Base-by-base conservation (phyloP, 1,140 invertebrate species). In the Ptiloglossa arizonensis region DNA sequence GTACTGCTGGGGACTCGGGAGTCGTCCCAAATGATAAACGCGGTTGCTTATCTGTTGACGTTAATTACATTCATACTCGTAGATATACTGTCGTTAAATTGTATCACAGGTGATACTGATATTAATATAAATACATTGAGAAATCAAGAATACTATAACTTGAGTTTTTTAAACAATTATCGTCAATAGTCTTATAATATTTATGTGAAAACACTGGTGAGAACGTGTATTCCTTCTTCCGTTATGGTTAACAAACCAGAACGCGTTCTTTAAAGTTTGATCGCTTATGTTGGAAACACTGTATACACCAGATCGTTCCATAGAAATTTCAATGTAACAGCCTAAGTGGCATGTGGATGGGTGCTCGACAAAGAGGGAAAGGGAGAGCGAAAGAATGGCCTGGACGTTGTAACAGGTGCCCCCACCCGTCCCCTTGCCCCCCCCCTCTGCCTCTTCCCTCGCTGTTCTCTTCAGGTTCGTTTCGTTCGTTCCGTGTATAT, bases 401-500 rank as follows among this genome's bases (percentile, higher is more conserved):
- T 64, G 22, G 48, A 64, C 54, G 52, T 89, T 88, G 87, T 89
- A 89, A 90, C 89, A 90, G 89, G 62, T 60, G 64, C 70, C 76
- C 80, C 68, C 63, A 41, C 62, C 29, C 50, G 46, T 62, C 17
- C 35, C 32, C 52, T 27, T 29, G 6, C 63, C 32, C 24, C 52
- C 27, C 32, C 50, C 15, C 62, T 48, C 9, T 75, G 41, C 63
- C 54, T 74, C 64, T 59, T 69, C 54, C 70, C n/a, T 3, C 29
- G 32, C 41, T 79, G 22, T 79, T 73, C 59, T 57, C 69, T 79
- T 66, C 60, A 66, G 59, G 44, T 62, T 67, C 44, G 52, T 41
- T 54, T 64, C 70, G 48, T 67, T 44, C 54, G 56, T 64, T 54
- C 54, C 32, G 64, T 70, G 71, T 86, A 70, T 79, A 81, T 75